These are phyloP conservation scores for Sinhomidia bicolor DNA, from an alignment of 2,888 invertebrate species.

Conservation along the genomic window DNA sequence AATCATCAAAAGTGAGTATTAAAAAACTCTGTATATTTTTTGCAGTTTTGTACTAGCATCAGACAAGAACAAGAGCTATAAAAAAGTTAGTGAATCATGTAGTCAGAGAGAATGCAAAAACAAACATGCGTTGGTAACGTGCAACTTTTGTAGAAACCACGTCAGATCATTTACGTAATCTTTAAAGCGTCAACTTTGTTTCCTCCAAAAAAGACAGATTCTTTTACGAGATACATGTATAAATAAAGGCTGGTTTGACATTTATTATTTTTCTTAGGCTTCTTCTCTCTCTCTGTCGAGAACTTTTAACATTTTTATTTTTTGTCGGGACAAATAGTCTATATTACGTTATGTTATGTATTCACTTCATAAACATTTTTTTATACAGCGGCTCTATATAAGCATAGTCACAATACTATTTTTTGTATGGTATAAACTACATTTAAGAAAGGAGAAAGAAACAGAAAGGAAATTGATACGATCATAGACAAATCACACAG, in stretches of 20 bases:
- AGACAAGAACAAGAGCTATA: conserved; percentile 24
- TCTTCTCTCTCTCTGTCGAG: neutral
- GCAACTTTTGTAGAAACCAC: conserved; percentile 19
- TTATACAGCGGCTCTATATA: neutral
- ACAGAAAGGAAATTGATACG: neutral
- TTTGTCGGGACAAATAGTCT: neutral
- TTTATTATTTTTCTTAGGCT: conserved; percentile 57
- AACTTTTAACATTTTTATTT: conserved; percentile 15
- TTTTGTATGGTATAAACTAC: neutral
- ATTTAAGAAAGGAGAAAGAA: conserved; percentile 2
- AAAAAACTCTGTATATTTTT: conserved; percentile 1
- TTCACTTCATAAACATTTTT: neutral
- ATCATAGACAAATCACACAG: neutral
- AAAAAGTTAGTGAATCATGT: conserved; percentile 9
- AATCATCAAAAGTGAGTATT: conserved; percentile 4
- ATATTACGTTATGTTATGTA: neutral
- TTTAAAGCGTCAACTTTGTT: conserved; percentile 54
- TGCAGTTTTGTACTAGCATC: neutral
- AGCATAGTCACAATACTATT: neutral
- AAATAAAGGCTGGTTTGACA: conserved; percentile 57
- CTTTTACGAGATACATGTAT: conserved; percentile 41
- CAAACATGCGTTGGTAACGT: conserved; percentile 22
- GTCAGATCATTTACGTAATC: conserved; percentile 46
- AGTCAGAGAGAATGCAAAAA: conserved; percentile 14
- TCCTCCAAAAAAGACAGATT: conserved; percentile 29